phyloP scores from a whole-genome alignment of 1,140 invertebrate genomes.

The Acromyrmex echinatior region DNA sequence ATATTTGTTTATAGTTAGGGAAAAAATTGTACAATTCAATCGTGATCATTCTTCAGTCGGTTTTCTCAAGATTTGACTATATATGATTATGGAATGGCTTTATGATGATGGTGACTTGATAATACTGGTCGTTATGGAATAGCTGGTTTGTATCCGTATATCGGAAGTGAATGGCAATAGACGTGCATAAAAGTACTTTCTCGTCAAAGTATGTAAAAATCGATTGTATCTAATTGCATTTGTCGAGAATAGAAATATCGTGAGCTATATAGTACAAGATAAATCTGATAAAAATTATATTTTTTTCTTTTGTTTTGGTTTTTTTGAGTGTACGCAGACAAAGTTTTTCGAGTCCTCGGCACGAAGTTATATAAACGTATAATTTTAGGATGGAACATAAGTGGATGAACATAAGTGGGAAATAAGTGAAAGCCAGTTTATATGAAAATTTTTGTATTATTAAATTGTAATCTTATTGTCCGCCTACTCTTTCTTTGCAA shows the following conservation, averaged over 20 bases:
- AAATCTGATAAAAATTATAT: constrained; percentile 41
- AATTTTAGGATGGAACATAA: constrained; percentile 30
- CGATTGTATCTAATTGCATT: constrained; percentile 59
- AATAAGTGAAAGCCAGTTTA: constrained; percentile 60
- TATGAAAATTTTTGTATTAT: constrained; percentile 57
- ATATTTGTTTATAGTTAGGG: constrained; percentile 22
- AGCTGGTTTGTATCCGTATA: constrained; percentile 76
- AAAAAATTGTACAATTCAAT: constrained; percentile 49
- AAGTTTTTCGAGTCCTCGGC: constrained; percentile 54
- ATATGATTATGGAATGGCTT: constrained; percentile 63
- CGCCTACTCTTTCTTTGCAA: constrained; percentile 60
- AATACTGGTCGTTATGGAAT: constrained; percentile 66
- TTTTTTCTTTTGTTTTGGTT: constrained; percentile 59
- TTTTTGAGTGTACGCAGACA: constrained; percentile 61
- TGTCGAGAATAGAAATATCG: constrained; percentile 46
- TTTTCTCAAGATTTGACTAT: constrained; percentile 63
- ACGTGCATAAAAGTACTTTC: constrained; percentile 63
- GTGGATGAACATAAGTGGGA: constrained; percentile 40
- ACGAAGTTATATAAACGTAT: constrained; percentile 49
- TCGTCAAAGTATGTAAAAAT: constrained; percentile 60
- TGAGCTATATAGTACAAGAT: constrained; percentile 47
- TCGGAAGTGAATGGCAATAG: constrained; percentile 70
- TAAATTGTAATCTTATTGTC: constrained; percentile 43
- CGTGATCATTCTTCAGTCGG: constrained; percentile 59
- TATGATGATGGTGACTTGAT: constrained; percentile 53